phyloP scores from a whole-genome alignment of 2,113 vertebrate genomes.

The Malurus elegans region DNA sequence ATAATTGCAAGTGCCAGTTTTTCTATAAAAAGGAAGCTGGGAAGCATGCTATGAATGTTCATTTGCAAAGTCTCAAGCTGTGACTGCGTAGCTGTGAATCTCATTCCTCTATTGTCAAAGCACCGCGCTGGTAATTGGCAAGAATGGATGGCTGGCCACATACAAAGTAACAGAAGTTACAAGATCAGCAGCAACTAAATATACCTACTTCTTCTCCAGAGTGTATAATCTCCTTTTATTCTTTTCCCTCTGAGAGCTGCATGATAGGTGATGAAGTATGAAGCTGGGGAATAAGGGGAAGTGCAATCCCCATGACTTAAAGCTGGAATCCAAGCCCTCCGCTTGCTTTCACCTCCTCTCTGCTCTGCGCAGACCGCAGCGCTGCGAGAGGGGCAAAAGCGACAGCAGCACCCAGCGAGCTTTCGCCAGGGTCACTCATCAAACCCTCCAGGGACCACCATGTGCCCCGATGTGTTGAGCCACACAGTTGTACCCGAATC shows the following conservation, averaged over 20 bases:
- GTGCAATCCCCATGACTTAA: background rate
- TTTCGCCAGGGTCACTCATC: background rate
- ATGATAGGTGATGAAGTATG: background rate
- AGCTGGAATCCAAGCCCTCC: background rate
- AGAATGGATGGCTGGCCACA: conserved; percentile 57
- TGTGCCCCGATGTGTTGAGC: background rate
- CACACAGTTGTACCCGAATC: background rate
- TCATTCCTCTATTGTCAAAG: conserved; percentile 49
- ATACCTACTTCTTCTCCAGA: conserved; percentile 1
- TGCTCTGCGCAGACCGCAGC: background rate
- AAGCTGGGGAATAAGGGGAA: background rate
- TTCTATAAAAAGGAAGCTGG: conserved; percentile 56
- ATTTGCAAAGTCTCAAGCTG: conserved; percentile 66
- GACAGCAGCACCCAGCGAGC: background rate
- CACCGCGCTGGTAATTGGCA: conserved; percentile 34
- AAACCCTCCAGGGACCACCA: background rate
- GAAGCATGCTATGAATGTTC: conserved; percentile 60
- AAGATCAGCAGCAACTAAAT: conserved; percentile 51
- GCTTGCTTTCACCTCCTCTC: background rate
- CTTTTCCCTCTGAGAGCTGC: background rate
- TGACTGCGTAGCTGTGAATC: conserved; percentile 49
- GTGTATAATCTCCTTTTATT: background rate
- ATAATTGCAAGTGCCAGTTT: conserved; percentile 39
- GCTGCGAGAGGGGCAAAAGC: background rate
- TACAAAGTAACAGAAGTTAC: conserved; percentile 38